Percentiles rank a stretch among this genome's conserved stretches.
Conservation (phyloP, 2,797 vertebrate genomes). For the Pseudochirops corinnae region DNA sequence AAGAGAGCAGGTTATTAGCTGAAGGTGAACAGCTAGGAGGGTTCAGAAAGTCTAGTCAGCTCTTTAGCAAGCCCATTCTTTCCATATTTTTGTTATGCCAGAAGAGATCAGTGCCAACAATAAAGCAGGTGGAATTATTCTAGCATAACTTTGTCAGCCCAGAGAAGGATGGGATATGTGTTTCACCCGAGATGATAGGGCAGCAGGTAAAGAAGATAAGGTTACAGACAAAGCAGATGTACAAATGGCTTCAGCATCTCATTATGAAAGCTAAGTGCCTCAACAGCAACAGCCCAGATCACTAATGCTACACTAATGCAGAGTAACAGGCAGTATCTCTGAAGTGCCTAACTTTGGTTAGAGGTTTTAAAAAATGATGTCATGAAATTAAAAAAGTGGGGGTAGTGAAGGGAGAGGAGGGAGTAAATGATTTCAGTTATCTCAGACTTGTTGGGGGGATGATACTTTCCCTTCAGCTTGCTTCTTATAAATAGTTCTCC, state of each 20-base stretch:
- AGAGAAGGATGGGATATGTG: conserved; percentile 47
- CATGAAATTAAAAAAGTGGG: neutral
- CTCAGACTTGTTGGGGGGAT: conserved; percentile 11
- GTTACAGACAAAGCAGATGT: neutral
- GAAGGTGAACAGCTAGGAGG: conserved; percentile 42
- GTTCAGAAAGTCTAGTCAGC: conserved; percentile 10
- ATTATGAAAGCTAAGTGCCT: neutral
- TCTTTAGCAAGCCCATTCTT: neutral
- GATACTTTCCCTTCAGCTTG: neutral
- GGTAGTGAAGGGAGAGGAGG: neutral
- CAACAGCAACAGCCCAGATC: neutral
- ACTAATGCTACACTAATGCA: neutral
- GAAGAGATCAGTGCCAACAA: conserved; percentile 47
- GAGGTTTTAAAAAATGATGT: neutral
- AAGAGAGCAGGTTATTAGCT: conserved; percentile 20
- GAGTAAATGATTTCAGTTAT: conserved; percentile 51
- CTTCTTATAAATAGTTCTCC: conserved; percentile 6
- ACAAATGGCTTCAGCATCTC: conserved; percentile 45
- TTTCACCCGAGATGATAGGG: conserved; percentile 54
- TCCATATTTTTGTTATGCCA: conserved; percentile 56
- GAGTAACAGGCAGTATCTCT: conserved; percentile 1
- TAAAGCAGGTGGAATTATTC: conserved; percentile 58
- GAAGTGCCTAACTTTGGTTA: neutral
- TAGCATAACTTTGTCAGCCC: conserved; percentile 55
- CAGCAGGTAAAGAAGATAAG: conserved; percentile 57